These are phyloP conservation scores for Mechanitis messenoides DNA, from an alignment of 2,888 invertebrate species.

Conservation along the genomic window DNA sequence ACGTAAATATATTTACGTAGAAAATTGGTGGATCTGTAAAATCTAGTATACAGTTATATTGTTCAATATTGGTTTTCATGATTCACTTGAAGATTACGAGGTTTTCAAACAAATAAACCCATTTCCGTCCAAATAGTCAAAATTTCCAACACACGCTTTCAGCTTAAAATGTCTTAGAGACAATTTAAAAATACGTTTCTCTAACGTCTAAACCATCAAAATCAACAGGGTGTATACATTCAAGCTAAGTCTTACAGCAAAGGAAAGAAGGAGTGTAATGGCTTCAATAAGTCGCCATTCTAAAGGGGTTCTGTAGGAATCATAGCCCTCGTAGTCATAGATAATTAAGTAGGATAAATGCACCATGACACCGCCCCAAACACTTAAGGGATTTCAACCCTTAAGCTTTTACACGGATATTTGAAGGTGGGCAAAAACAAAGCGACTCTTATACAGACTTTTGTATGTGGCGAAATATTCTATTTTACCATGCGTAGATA, in stretches of 20 bases:
- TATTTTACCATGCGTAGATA: too few species aligned
- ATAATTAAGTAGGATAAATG: conserved; percentile 39
- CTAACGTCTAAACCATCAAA: conserved; percentile 1
- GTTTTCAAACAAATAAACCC: too few species aligned
- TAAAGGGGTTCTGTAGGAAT: background rate
- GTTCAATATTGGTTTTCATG: background rate
- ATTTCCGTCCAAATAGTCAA: background rate
- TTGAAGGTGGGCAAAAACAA: background rate
- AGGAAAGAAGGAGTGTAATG: background rate
- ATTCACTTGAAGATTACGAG: conserved; percentile 5
- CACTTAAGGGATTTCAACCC: conserved; percentile 21
- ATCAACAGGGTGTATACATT: conserved; percentile 5
- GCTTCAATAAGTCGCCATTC: background rate
- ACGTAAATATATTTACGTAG: too few species aligned
- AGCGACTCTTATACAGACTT: background rate
- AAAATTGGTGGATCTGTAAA: too few species aligned
- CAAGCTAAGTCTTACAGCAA: conserved; percentile 3
- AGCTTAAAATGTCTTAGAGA: conserved; percentile 18
- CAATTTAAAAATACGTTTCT: conserved; percentile 19
- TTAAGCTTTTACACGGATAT: conserved; percentile 14
- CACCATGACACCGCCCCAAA: conserved; percentile 31
- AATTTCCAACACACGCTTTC: conserved; percentile 11
- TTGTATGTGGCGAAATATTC: too few species aligned
- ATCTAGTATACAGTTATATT: background rate
- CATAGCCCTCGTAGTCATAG: conserved; percentile 4